phyloP scores from a whole-genome alignment of 1,140 invertebrate genomes.

The Parasteatoda tepidariorum region DNA sequence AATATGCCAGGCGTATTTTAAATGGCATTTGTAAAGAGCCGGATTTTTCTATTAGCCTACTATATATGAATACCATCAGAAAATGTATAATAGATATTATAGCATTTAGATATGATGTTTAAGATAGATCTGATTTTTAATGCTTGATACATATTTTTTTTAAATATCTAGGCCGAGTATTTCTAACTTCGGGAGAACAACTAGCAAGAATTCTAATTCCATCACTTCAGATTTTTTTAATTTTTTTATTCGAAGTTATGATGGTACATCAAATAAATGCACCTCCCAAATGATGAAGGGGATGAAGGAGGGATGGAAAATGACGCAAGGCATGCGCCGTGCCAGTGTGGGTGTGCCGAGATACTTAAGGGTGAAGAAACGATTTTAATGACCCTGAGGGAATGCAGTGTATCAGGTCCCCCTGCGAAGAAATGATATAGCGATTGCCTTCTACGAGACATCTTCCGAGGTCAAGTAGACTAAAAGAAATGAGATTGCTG shows the following conservation, averaged over 20 bases:
- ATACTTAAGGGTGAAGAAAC: slow-evolving; percentile 56
- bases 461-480: slow-evolving; percentile 44
- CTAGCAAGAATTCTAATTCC: too few species aligned
- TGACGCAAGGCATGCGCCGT: slow-evolving; percentile 32
- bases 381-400: slow-evolving; percentile 57
- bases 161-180: too few species aligned
- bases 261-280: background rate
- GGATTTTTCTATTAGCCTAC: too few species aligned
- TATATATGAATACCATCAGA: too few species aligned
- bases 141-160: too few species aligned
- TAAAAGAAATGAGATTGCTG: background rate
- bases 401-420: slow-evolving; percentile 49
- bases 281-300: background rate
- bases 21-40: too few species aligned
- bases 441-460: slow-evolving; percentile 17
- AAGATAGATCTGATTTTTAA: too few species aligned
- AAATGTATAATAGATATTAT: too few species aligned
- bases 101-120: too few species aligned
- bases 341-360: slow-evolving; percentile 26
- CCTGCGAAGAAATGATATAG: slow-evolving; percentile 40
- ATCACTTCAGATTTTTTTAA: too few species aligned
- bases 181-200: too few species aligned
- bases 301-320: background rate
- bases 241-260: background rate
- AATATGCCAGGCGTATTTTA: too few species aligned